Evolutionary conservation across 2,113 vertebrate species (phyloP), one percentile per base, ranked within the genome.

Genomic region (Xenopus laevis): DNA sequence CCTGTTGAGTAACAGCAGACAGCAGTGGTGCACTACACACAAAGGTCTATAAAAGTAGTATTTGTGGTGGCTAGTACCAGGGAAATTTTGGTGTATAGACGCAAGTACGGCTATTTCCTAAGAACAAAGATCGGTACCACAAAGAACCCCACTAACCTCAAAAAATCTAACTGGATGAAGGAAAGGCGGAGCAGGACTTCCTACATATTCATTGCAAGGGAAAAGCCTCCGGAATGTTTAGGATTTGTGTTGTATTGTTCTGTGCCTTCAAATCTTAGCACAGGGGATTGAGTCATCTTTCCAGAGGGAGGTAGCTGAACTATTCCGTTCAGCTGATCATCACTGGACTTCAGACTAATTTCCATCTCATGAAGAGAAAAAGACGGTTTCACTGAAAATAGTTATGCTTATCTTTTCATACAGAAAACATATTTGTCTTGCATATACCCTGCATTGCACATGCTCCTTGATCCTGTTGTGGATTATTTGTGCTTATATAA

Each of bases 161-260:
- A 68, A 76, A 60, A 0, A 18, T 74, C 71, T 78, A 79, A 40
- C 16, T 78, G 74, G 68, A 1, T 27, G 63, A 77, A 90, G 91
- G 91, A 90, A 91, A 89, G 90, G 91, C 84, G 89, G 89, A 84
- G 87, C 55, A n/a, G 71, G 64, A 78, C 81, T 90, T 92, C 91
- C 89, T 89, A 84, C 82, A 65, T 74, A 64, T 65, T 63, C 78
- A 77, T 81, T 82, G 70, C 65, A 17, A 82, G 85, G 73, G 77
- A 80, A 82, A 79, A 78, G 68, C 78, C 81, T 79, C 61, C 58
- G 78, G 66, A 63, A 79, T 60, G 67, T 71, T 84, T 40, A 5
- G 33, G 33, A 2, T 40, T 81, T 78, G 81, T 86, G 76, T 74
- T 80, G 66, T 57, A 77, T 77, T 77, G 74, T 77, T 77, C 60